Percentiles rank a stretch among this genome's conserved stretches.
Conservation (phyloP, 2,888 invertebrate genomes). For the Hyalella azteca region DNA sequence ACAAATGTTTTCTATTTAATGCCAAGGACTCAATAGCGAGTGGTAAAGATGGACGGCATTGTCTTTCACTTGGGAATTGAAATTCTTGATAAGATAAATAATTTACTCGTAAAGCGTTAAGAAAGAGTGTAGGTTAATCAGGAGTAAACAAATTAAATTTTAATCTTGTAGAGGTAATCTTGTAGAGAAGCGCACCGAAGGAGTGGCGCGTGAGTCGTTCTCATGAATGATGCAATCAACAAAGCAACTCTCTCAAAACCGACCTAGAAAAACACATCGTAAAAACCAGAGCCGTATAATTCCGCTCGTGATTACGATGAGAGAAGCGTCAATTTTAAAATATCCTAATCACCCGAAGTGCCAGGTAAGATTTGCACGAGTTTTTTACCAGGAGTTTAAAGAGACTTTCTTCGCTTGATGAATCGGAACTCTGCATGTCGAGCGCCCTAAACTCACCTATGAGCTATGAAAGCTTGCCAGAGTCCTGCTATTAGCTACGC, state of each 20-base stretch:
- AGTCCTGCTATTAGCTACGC: background rate
- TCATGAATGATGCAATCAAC: background rate
- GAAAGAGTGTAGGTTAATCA: too few relatives aligned
- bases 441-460: slow-evolving; percentile 4
- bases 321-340: slow-evolving; percentile 32
- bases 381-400: slow-evolving; percentile 16
- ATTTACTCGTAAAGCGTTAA: too few relatives aligned
- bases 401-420: slow-evolving; percentile 20
- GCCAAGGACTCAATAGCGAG: too few relatives aligned
- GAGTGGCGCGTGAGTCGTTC: background rate
- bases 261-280: background rate
- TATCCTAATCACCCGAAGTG: slow-evolving; percentile 34
- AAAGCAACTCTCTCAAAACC: background rate
- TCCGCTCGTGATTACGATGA: slow-evolving; percentile 16
- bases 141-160: too few relatives aligned
- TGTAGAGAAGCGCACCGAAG: background rate
- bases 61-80: too few relatives aligned
- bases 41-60: too few relatives aligned
- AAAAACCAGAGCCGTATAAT: slow-evolving; percentile 19
- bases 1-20: too few relatives aligned
- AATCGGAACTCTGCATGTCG: background rate
- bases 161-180: too few relatives aligned
- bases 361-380: slow-evolving; percentile 19
- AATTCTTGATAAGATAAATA: too few relatives aligned
- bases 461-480: background rate